Percentiles rank a stretch among this genome's conserved stretches.
Evolutionary conservation across 2,888 invertebrate species (phyloP).

Genomic region (Drosophila greeni): DNA sequence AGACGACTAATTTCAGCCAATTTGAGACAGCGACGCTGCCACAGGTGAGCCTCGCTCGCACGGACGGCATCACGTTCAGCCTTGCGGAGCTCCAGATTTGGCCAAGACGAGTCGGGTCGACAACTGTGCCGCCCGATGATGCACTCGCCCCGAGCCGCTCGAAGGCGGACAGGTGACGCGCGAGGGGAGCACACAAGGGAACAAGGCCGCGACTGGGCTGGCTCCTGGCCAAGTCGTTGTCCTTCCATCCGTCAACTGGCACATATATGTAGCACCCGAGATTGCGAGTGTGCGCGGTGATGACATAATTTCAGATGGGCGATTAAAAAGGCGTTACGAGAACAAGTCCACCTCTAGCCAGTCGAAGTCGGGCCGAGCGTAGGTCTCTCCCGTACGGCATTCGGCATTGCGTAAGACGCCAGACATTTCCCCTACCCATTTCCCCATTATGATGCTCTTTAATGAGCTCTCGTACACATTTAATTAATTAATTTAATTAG

Average conservation of each 20-base stretch:
- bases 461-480: constrained; percentile 61
- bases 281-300: constrained; percentile 15
- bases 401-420: constrained; percentile 31
- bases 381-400: constrained; percentile 21
- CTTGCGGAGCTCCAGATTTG: constrained; percentile 66
- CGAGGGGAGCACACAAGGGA: constrained; percentile 28
- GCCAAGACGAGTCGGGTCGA: constrained; percentile 55
- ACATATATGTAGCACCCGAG: neutral
- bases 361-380: constrained; percentile 13
- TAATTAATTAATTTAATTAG: constrained; percentile 62
- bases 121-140: constrained; percentile 38
- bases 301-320: constrained; percentile 49
- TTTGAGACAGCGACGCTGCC: constrained; percentile 32
- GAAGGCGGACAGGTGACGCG: constrained; percentile 55
- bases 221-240: constrained; percentile 30
- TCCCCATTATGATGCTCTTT: constrained; percentile 36
- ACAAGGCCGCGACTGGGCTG: constrained; percentile 14
- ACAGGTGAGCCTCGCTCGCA: constrained; percentile 38
- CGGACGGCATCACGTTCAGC: constrained; percentile 43
- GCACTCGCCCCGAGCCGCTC: constrained; percentile 26
- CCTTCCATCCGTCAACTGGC: constrained; percentile 22
- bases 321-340: constrained; percentile 51
- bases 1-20: constrained; percentile 56
- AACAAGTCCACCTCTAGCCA: constrained; percentile 30
- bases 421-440: constrained; percentile 15